These are phyloP conservation scores for Meloe dianella DNA, from an alignment of 2,888 invertebrate species.

Conservation along the genomic window DNA sequence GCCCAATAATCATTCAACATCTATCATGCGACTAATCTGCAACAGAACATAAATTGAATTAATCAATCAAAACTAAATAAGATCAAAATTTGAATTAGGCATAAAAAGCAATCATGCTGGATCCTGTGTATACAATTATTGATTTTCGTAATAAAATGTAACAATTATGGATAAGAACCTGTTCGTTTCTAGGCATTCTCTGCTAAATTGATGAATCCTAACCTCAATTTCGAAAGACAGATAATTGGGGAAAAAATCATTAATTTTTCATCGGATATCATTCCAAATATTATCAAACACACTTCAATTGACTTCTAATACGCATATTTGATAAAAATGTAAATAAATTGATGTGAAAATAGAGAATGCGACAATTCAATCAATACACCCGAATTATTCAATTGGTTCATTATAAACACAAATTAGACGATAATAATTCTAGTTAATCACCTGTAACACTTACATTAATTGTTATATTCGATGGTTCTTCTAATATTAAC, in stretches of 20 bases:
- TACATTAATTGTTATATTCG: constrained; percentile 17
- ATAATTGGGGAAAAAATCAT: constrained; percentile 14
- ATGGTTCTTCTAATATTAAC: no score
- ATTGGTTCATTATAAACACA: constrained; percentile 19
- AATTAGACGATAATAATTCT: constrained; percentile 10
- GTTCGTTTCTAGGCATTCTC: constrained; percentile 46
- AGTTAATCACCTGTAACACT: constrained; percentile 13
- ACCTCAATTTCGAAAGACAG: constrained; percentile 33
- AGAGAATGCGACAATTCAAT: constrained; percentile 7
- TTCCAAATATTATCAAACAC: constrained; percentile 13
- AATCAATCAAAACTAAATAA: neutral
- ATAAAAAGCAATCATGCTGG: neutral
- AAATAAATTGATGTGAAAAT: constrained; percentile 31
- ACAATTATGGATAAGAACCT: constrained; percentile 38
- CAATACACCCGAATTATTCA: constrained; percentile 17
- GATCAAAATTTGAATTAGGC: neutral
- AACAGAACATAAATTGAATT: constrained; percentile 10
- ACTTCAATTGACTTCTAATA: constrained; percentile 24
- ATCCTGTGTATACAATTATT: no score
- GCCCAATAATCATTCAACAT: constrained; percentile 27
- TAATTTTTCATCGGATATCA: neutral
- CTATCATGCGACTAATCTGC: constrained; percentile 40
- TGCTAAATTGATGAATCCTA: constrained; percentile 27
- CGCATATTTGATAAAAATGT: constrained; percentile 35
- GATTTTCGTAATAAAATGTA: no score